These are phyloP conservation scores for Bradynema listronoti DNA, from an alignment of 1,140 invertebrate genomes.

Conservation along the genomic window DNA sequence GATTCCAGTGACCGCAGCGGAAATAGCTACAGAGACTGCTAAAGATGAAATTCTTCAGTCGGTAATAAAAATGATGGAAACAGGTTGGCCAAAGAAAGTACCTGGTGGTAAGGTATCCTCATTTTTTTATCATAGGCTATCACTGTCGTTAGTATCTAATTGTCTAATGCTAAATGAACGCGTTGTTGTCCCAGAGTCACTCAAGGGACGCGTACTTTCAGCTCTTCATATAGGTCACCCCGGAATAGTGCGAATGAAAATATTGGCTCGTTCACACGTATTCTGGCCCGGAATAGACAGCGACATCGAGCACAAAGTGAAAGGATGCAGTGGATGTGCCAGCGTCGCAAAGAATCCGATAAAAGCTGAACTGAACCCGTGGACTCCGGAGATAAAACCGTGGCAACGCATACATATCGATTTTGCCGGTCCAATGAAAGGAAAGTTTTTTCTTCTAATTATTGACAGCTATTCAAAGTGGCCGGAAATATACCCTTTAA, in stretches of 20 bases:
- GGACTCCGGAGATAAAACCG: conserved; percentile 11
- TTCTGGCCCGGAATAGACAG: conserved; percentile 16
- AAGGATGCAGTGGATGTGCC: conserved; percentile 1
- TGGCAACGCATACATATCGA: conserved; percentile 16
- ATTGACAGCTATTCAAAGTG: no score
- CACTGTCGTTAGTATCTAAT: no score
- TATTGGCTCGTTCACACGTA: conserved; percentile 58
- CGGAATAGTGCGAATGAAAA: conserved; percentile 63
- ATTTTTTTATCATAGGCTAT: no score
- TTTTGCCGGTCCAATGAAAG: conserved; percentile 13
- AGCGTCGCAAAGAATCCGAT: conserved; percentile 1
- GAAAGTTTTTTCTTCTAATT: no score
- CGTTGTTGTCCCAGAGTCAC: conserved; percentile 59
- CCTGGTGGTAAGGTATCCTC: no score
- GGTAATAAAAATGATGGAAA: background rate
- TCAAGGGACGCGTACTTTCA: conserved; percentile 55
- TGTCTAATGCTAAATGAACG: conserved; percentile 49
- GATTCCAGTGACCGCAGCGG: background rate
- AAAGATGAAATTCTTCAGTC: background rate
- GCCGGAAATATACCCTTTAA: no score
- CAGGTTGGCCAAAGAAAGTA: background rate
- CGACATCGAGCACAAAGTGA: conserved; percentile 13
- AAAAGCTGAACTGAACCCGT: conserved; percentile 10
- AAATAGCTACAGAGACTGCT: background rate
- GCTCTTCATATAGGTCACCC: conserved; percentile 61